Evolutionary conservation across 2,888 invertebrate species (phyloP).

Genomic region (Scaptomyza flava): DNA sequence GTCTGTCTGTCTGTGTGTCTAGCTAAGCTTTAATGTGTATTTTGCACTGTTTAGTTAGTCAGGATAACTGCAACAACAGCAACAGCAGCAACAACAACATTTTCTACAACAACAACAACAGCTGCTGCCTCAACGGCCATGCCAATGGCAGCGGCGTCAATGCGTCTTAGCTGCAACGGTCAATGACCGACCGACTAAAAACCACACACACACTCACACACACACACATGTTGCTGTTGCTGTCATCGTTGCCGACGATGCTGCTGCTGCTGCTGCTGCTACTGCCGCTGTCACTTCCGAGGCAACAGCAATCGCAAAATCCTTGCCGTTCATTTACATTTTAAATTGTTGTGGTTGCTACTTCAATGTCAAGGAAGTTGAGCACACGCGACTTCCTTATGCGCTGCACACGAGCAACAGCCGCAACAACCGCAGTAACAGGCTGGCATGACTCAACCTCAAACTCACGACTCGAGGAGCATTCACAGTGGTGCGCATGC

Average conservation of each 20-base stretch:
- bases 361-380: constrained; percentile 78
- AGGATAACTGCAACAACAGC: constrained; percentile 50
- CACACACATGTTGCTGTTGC: constrained; percentile 39
- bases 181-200: constrained; percentile 83
- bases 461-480: constrained; percentile 22
- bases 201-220: constrained; percentile 45
- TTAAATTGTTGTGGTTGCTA: constrained; percentile 20
- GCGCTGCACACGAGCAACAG: constrained; percentile 52
- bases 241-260: constrained; percentile 26
- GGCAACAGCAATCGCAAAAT: constrained; percentile 63
- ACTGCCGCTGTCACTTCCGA: constrained; percentile 61
- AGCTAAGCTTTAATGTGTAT: constrained; percentile 12
- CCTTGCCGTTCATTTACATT: constrained; percentile 60
- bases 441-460: constrained; percentile 38
- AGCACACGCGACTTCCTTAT: constrained; percentile 70
- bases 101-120: constrained; percentile 21
- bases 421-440: constrained; percentile 16
- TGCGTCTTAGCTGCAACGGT: constrained; percentile 80
- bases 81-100: constrained; percentile 27
- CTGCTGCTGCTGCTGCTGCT: constrained; percentile 47
- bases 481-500: constrained; percentile 27
- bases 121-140: constrained; percentile 52
- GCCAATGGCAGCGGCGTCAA: constrained; percentile 76
- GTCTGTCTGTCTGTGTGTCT: constrained; percentile 16
- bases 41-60: constrained; percentile 49